phyloP scores from a whole-genome alignment of 2,113 vertebrate genomes.

The Crotalus helleri region DNA sequence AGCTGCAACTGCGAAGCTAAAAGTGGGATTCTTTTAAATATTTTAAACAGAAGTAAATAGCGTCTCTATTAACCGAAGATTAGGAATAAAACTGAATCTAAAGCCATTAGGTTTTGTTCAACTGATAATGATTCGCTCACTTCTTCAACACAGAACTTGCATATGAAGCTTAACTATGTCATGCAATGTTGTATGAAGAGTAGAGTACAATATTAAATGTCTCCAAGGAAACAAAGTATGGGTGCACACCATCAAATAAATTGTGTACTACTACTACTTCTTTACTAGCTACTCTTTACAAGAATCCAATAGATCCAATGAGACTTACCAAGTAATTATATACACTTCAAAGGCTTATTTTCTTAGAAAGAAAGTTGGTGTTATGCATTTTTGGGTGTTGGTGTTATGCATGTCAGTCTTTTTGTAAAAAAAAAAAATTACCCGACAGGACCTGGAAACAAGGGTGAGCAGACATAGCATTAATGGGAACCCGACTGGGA shows the following conservation, averaged over 20 bases:
- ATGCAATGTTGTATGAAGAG: background rate
- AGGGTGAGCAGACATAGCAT: background rate
- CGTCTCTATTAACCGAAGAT: background rate
- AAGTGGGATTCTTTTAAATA: background rate
- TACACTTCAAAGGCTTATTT: background rate
- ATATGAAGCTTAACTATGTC: background rate
- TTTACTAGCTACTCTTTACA: background rate
- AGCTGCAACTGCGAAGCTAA: background rate
- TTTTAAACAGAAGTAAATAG: background rate
- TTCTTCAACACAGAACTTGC: background rate
- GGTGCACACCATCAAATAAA: background rate
- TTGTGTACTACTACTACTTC: background rate
- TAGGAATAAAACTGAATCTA: background rate
- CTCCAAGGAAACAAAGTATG: background rate
- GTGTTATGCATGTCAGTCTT: background rate
- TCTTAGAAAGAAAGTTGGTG: background rate
- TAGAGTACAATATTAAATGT: background rate
- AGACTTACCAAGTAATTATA: background rate
- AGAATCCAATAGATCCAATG: background rate
- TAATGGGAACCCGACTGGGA: background rate
- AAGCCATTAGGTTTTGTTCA: background rate
- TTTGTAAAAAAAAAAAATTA: background rate
- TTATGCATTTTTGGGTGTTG: background rate
- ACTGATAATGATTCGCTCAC: background rate
- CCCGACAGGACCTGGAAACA: background rate